Evolutionary conservation across 2,888 invertebrate genomes (phyloP), one percentile per base, ranked within the genome.

Genomic region (Agrotis clavis): DNA sequence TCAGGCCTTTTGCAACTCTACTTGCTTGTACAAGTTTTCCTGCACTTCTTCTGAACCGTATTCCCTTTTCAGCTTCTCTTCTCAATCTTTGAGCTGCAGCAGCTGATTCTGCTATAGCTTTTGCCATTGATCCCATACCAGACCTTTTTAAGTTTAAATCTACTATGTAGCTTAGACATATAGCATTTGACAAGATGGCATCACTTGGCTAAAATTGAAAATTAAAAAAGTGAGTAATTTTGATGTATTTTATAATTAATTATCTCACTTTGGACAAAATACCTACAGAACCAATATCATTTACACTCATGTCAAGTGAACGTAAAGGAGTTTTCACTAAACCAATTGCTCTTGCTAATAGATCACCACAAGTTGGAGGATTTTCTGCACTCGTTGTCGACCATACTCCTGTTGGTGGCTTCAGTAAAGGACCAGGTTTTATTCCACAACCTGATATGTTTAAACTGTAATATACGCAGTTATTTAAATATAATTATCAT

Each of bases 401-500:
- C 96, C 96, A 96, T n/a, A 96, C 95, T n/a, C 95, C 96, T 72
- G 94, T 90, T 50, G 95, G 96, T 62, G 96, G 90, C 76, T 93
- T 95, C 47, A 87, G 70, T 72, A 96, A 86, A 9, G 94, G 93
- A 25, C 90, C 92, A 25, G 95, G 90, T 66, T 90, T 94, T 67
- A 96, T 96, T 21, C 96, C 96, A 88, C 96, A 96, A 6, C 95
- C 96, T 18, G 96, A 96, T 81, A 96, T 92, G 79, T 96, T 96
- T 69, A 96, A 87, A 41, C 96, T 96, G 65, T 25, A 69, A 81
- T 62, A 56, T 47, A 35, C n/a, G 66, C 41, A 21, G 41, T 1
- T 9, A 41, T 11, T 41, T n/a, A 35, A n/a, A 19, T 7, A 7
- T 53, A 50, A 14, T 57, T 64, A 19, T 5, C 18, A 54, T 4